Evolutionary conservation across 2,888 invertebrate genomes (phyloP).

Genomic region (Pharmacophagus antenor): DNA sequence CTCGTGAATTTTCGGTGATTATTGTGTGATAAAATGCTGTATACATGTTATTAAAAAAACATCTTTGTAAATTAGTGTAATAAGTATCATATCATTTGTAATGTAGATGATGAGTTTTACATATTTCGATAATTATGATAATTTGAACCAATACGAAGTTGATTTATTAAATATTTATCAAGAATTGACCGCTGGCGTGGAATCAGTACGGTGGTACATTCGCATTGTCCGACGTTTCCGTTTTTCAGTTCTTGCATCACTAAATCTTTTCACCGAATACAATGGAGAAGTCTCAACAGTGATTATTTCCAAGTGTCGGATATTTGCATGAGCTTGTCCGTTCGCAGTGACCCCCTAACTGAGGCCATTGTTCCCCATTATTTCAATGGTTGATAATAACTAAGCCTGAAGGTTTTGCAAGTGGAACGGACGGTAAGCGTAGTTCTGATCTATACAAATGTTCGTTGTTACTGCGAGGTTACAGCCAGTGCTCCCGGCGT

Average conservation of each 20-base stretch:
- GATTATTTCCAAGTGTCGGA: conserved; percentile 61
- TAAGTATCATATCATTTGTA: too few species aligned
- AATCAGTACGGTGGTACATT: conserved; percentile 22
- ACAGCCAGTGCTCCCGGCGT: conserved; percentile 39
- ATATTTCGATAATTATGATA: too few species aligned
- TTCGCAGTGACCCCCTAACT: conserved; percentile 60
- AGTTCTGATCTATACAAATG: conserved; percentile 54
- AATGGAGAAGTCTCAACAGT: conserved; percentile 52
- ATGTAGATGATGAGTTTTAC: too few species aligned
- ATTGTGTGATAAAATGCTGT: too few species aligned
- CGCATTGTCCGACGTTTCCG: conserved; percentile 39
- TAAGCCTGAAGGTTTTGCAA: conserved; percentile 64
- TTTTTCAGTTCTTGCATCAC: conserved; percentile 44
- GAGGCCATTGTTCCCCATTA: conserved; percentile 64
- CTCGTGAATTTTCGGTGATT: too few species aligned
- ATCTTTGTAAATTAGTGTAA: too few species aligned
- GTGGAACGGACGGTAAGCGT: conserved; percentile 55
- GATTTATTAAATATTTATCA: conserved; percentile 19
- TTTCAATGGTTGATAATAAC: conserved; percentile 69
- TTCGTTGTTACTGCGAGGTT: conserved; percentile 48
- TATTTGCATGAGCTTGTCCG: conserved; percentile 64
- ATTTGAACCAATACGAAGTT: too few species aligned
- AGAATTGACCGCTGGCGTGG: not conserved
- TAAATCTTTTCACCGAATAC: conserved; percentile 56
- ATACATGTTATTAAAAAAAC: too few species aligned